Conservation (phyloP, 1,140 invertebrate species). For the Monochamus saltuarius region DNA sequence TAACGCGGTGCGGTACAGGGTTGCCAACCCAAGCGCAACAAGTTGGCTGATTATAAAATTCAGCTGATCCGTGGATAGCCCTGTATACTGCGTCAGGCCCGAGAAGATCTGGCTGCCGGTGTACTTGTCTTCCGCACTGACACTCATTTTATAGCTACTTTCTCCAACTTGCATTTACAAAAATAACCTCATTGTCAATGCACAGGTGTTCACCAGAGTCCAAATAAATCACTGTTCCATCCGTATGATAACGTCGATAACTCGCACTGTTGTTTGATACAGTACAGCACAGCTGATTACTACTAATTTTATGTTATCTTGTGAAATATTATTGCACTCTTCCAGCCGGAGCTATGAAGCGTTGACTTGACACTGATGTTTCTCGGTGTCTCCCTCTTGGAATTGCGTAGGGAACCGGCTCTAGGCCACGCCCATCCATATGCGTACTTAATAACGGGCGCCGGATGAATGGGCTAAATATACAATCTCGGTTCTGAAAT, state of each 20-base stretch:
- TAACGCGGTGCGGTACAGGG: conserved; percentile 68
- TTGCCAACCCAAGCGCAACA: conserved; percentile 71
- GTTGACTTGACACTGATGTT: not conserved
- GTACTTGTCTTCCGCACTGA: conserved; percentile 49
- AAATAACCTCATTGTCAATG: too few species aligned
- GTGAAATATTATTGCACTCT: too few species aligned
- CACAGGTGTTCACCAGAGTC: too few species aligned
- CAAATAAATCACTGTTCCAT: too few species aligned
- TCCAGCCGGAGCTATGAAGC: not conserved
- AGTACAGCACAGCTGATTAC: too few species aligned
- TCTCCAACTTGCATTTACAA: too few species aligned
- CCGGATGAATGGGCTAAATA: too few species aligned
- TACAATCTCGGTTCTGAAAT: too few species aligned
- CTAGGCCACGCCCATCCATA: conserved; percentile 2
- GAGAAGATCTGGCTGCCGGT: conserved; percentile 61
- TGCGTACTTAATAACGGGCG: too few species aligned
- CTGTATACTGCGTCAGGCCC: conserved; percentile 59
- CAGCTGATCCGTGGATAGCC: conserved; percentile 66
- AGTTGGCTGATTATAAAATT: conserved; percentile 82
- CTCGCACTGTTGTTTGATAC: too few species aligned
- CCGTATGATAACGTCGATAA: too few species aligned
- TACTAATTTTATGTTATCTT: too few species aligned
- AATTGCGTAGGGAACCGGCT: not conserved
- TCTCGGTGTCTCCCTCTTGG: conserved; percentile 6
- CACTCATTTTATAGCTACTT: conserved; percentile 14